phyloP scores from a whole-genome alignment of 2,113 vertebrate species.

The Etheostoma spectabile region DNA sequence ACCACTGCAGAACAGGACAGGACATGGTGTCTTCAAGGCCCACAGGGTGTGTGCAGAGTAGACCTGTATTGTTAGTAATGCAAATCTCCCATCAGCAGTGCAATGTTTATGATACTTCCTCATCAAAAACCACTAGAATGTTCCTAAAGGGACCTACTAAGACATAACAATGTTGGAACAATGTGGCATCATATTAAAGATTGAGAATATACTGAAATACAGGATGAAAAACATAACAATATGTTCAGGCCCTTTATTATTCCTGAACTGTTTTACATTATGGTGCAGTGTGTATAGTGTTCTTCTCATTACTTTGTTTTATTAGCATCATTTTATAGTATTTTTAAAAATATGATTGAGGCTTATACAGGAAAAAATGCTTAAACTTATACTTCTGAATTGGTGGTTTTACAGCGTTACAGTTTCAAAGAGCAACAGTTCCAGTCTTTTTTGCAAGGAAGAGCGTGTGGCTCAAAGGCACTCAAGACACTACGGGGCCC shows the following conservation, averaged over 20 bases:
- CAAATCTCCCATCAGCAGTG: constrained; percentile 38
- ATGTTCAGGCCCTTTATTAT: background rate
- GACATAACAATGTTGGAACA: background rate
- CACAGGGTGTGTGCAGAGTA: background rate
- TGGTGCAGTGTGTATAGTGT: background rate
- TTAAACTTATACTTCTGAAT: constrained; percentile 10
- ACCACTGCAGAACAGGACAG: constrained; percentile 23
- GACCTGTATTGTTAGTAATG: constrained; percentile 41
- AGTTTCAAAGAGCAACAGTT: background rate
- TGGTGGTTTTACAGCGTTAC: background rate
- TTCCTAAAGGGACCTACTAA: constrained; percentile 19
- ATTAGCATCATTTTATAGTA: background rate
- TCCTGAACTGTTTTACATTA: no score
- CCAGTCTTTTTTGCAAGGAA: background rate
- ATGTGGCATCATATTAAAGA: background rate
- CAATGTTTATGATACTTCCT: constrained; percentile 53
- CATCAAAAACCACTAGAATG: constrained; percentile 18
- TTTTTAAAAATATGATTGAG: background rate
- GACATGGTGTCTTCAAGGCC: constrained; percentile 22
- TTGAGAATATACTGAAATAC: background rate
- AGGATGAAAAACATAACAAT: background rate
- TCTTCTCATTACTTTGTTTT: background rate
- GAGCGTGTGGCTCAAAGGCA: background rate
- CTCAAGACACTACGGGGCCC: background rate
- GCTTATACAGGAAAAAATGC: background rate